Conservation (phyloP, 2,113 vertebrate genomes). For the Isichthys henryi region DNA sequence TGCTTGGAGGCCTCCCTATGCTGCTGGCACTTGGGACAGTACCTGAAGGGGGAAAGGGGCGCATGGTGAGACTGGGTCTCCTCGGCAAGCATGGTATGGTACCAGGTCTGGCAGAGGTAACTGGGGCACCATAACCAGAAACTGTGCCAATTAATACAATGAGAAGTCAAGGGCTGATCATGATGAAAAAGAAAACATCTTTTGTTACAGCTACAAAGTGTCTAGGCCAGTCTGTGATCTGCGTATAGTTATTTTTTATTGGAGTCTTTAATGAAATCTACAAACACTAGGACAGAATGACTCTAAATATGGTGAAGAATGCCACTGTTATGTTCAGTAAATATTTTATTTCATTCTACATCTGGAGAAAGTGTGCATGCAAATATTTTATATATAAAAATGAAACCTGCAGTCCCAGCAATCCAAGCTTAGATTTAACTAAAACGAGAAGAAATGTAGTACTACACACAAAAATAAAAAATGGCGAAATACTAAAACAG, state of each 20-base stretch:
- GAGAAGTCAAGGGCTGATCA: not conserved
- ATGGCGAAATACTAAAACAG: not conserved
- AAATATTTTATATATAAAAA: not conserved
- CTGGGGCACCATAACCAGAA: not conserved
- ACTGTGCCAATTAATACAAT: not conserved
- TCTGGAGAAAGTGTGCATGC: not conserved
- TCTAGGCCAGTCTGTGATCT: not conserved
- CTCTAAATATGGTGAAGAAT: not conserved
- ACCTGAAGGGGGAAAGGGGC: slow-evolving; percentile 54
- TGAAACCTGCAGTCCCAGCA: not conserved
- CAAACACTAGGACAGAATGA: not conserved
- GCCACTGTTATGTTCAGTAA: not conserved
- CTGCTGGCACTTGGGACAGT: slow-evolving; percentile 95
- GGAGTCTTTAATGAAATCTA: not conserved
- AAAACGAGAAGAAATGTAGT: not conserved
- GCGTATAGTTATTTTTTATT: not conserved
- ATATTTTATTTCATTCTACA: not conserved
- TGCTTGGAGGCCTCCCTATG: slow-evolving; percentile 95
- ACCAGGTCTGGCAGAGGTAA: not conserved
- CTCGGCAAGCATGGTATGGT: not conserved
- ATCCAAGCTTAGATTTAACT: not conserved
- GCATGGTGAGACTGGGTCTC: not conserved
- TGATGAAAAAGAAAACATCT: not conserved
- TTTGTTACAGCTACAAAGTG: not conserved
- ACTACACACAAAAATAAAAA: not conserved